Evolutionary conservation across 2,113 vertebrate species (phyloP).

Genomic region (Chionodraco myersi): DNA sequence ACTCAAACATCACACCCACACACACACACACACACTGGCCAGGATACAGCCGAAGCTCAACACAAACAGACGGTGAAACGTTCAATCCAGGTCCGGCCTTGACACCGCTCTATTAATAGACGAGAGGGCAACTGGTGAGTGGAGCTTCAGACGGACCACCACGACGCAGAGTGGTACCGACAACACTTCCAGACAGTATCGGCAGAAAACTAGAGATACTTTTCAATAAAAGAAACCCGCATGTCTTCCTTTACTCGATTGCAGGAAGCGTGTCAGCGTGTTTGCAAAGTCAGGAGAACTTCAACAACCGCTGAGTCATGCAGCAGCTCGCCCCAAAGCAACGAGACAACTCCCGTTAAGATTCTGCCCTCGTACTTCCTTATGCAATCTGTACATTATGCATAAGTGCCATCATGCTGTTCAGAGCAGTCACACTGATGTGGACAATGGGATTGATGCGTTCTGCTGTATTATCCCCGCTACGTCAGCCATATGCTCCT

Average conservation of each 20-base stretch:
- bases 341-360: conserved; percentile 29
- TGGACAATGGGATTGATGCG: conserved; percentile 28
- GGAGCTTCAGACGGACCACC: conserved; percentile 12
- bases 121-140: conserved; percentile 3
- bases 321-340: conserved; percentile 33
- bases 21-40: neutral
- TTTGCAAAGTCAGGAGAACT: conserved; percentile 50
- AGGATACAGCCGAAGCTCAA: neutral
- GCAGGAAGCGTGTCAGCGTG: conserved; percentile 52
- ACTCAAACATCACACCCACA: conserved; percentile 17
- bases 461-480: neutral
- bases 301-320: conserved; percentile 62
- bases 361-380: conserved; percentile 2
- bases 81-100: neutral
- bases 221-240: conserved; percentile 30
- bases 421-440: conserved; percentile 46
- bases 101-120: conserved; percentile 16
- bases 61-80: conserved; percentile 1
- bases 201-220: neutral
- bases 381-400: conserved; percentile 25
- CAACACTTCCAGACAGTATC: conserved; percentile 16
- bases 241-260: conserved; percentile 51
- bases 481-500: conserved; percentile 28
- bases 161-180: neutral
- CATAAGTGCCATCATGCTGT: conserved; percentile 35